A percentile compares a stretch with the other conserved stretches of the same genome.
Conservation (phyloP, 2,113 vertebrate genomes). For the Antechinus flavipes region DNA sequence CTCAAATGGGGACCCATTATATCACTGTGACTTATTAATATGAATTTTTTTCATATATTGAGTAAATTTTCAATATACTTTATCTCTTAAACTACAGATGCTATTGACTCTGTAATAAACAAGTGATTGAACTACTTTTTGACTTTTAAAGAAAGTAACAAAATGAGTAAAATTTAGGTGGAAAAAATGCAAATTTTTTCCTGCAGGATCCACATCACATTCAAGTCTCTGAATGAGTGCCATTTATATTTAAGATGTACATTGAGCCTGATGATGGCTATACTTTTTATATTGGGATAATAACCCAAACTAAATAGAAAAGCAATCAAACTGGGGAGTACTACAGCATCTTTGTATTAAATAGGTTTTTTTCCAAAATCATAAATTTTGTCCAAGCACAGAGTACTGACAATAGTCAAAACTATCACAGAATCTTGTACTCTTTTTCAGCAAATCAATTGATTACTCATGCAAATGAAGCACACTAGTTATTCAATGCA, state of each 20-base stretch:
- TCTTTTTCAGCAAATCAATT: slow-evolving; percentile 40
- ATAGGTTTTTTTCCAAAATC: neutral
- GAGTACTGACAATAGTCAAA: slow-evolving; percentile 8
- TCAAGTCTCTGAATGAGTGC: neutral
- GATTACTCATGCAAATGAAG: slow-evolving; percentile 29
- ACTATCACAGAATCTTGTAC: neutral
- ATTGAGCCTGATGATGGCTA: neutral
- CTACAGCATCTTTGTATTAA: neutral
- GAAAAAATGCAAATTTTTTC: slow-evolving; percentile 32
- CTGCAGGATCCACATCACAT: slow-evolving; percentile 32
- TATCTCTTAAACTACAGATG: neutral
- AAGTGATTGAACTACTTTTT: neutral
- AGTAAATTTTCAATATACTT: slow-evolving; percentile 1
- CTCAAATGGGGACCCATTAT: slow-evolving; percentile 15
- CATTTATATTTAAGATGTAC: slow-evolving; percentile 10
- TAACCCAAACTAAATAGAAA: neutral
- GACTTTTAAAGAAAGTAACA: slow-evolving; percentile 58
- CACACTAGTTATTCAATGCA: neutral
- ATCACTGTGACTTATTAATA: slow-evolving; percentile 32
- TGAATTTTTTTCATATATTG: slow-evolving; percentile 13
- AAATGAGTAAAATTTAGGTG: slow-evolving; percentile 47
- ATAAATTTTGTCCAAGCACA: slow-evolving; percentile 35
- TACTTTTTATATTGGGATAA: neutral
- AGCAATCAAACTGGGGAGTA: neutral
- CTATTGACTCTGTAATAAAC: slow-evolving; percentile 41